Evolutionary conservation across 2,888 invertebrate species (phyloP), one percentile per base, ranked within the genome.

Genomic region (Bombylius major): DNA sequence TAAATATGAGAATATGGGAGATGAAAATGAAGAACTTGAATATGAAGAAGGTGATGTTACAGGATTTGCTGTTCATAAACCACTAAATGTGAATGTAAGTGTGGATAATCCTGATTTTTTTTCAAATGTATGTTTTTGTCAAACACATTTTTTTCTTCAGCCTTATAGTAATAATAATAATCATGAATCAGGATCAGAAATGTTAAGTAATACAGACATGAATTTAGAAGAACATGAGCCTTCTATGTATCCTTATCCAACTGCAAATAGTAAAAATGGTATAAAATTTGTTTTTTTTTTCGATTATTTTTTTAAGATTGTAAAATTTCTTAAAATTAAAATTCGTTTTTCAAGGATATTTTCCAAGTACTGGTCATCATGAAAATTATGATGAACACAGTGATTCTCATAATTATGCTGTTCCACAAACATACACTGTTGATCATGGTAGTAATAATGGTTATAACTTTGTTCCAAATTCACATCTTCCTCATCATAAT

Each of bases 11-110:
- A 46, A 39, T 32, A 56, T 59, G 12, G 67, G 69, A n/a, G 70
- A 69, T n/a, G 64, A 62, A 32, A 66, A 71, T 31, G 70, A 70
- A 1, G 68, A 71, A 14, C 78, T 82, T 58, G 81, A 82, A 4
- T 82, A 80, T 58, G 84, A 84, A 63, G 79, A 78, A 2, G 79
- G 78, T 2, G 82, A 83, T 55, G 77, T 79, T 3, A 76, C 80
- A 0, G 80, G 80, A 4, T 82, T 64, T 58, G 65, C 66, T 5
- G 55, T 63, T 36, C 63, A 62, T 11, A 59, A 62, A 36, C 61
- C 60, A 36, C 32, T 56, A n/a, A 42, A 50, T 36, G 54, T 54
- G 11, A 51, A 53, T 32, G 39, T 42, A 46, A 36, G 36, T 23
- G 12, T 9, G 31, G 7, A 45, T 42, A 4, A 42, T 11, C 11